These are phyloP conservation scores for Nycticorax nycticorax DNA, from an alignment of 2,113 vertebrate species.

Conservation along the genomic window DNA sequence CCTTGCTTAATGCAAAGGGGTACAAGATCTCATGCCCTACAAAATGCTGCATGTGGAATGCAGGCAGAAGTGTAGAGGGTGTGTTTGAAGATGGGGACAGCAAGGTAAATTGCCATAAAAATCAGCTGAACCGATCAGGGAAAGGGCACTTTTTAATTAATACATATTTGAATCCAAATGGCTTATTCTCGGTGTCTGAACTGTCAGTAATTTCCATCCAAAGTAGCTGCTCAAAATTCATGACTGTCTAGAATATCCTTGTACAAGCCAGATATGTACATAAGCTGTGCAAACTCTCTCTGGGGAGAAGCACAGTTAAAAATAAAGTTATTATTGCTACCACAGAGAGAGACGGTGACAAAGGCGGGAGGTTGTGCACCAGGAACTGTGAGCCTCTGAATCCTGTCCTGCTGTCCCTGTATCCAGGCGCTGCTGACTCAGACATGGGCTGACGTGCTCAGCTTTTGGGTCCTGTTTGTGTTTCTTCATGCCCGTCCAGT, in stretches of 20 bases:
- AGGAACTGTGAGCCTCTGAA: not conserved
- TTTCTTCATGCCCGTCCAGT: not conserved
- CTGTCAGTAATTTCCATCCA: slow-evolving; percentile 29
- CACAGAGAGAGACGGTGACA: not conserved
- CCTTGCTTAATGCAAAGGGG: not conserved
- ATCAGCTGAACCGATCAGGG: not conserved
- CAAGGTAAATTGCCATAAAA: not conserved
- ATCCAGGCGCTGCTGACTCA: not conserved
- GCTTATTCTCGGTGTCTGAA: not conserved
- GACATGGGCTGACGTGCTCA: not conserved
- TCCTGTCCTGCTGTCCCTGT: not conserved
- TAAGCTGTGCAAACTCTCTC: not conserved
- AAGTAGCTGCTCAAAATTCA: slow-evolving; percentile 45
- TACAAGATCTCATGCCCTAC: not conserved
- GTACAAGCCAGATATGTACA: not conserved
- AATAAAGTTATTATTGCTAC: slow-evolving; percentile 21
- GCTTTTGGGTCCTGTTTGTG: not conserved
- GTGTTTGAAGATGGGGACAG: not conserved
- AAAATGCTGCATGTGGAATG: not conserved
- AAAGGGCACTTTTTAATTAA: slow-evolving; percentile 39
- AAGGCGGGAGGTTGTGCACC: not conserved
- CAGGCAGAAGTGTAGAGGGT: not conserved
- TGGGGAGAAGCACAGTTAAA: slow-evolving; percentile 30
- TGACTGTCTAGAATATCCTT: not conserved
- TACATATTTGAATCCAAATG: not conserved